A percentile compares a stretch with the other conserved stretches of the same genome.
Evolutionary conservation across 2,888 invertebrate species (phyloP).

Genomic region (Phyllotreta cruciferae): DNA sequence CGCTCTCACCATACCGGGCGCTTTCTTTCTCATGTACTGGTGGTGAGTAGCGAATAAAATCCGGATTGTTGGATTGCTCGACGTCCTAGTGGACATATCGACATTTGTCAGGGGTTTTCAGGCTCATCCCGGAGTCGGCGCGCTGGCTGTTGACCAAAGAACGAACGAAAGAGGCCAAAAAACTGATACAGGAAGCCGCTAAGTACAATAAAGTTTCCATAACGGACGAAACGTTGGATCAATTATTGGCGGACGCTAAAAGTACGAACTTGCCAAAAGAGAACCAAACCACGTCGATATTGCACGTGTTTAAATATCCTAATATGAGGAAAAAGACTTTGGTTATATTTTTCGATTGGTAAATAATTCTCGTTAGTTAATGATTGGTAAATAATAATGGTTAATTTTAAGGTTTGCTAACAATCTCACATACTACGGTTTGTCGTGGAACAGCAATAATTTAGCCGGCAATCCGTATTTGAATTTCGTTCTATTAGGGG

Average conservation of each 20-base stretch:
- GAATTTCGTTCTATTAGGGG: constrained; percentile 77
- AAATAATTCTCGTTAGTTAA: constrained; percentile 40
- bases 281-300: constrained; percentile 40
- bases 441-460: constrained; percentile 77
- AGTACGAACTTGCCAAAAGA: constrained; percentile 38
- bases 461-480: constrained; percentile 75
- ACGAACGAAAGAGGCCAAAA: constrained; percentile 68
- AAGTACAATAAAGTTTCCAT: constrained; percentile 69
- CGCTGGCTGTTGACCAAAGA: constrained; percentile 75
- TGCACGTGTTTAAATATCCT: constrained; percentile 68
- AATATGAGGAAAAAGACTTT: constrained; percentile 70
- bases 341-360: constrained; percentile 79
- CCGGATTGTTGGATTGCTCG: neutral
- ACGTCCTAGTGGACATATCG: neutral
- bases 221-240: constrained; percentile 63
- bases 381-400: neutral
- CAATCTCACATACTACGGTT: constrained; percentile 78
- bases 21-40: constrained; percentile 73
- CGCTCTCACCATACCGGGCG: constrained; percentile 72
- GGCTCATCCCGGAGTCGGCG: constrained; percentile 76
- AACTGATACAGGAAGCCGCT: constrained; percentile 69
- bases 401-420: constrained; percentile 73
- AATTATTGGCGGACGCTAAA: constrained; percentile 61
- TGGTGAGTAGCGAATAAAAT: constrained; percentile 62
- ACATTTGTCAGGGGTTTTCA: constrained; percentile 36